Evolutionary conservation across 2,888 invertebrate genomes (phyloP).

Genomic region (Drosophila sordidula): DNA sequence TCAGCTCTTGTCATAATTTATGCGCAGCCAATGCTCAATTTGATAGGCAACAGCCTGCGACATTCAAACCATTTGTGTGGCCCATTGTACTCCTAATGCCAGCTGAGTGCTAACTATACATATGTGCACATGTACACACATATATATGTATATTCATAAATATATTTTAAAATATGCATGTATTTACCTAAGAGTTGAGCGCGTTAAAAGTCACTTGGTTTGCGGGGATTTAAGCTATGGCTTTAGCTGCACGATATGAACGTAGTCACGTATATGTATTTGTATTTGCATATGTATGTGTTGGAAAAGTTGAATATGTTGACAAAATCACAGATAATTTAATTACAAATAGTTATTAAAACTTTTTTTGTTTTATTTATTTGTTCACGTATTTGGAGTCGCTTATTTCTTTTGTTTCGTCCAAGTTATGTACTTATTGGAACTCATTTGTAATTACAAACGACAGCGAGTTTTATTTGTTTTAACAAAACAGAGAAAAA

Average conservation of each 20-base stretch:
- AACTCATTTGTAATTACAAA: conserved; percentile 67
- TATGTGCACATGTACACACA: background rate
- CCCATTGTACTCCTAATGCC: conserved; percentile 42
- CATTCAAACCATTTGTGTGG: conserved; percentile 66
- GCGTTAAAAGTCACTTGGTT: conserved; percentile 41
- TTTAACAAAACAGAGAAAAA: conserved; percentile 6
- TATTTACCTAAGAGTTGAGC: conserved; percentile 61
- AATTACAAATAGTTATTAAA: conserved; percentile 58
- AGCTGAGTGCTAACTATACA: conserved; percentile 34
- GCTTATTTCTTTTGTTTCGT: conserved; percentile 25
- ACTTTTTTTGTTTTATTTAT: conserved; percentile 30
- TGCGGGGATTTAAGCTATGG: conserved; percentile 5
- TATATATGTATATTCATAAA: conserved; percentile 3
- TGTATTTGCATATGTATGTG: conserved; percentile 26
- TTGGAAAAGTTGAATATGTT: conserved; percentile 65
- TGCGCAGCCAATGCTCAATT: conserved; percentile 69
- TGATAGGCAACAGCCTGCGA: conserved; percentile 65
- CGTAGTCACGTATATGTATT: conserved; percentile 17
- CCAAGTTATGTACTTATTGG: conserved; percentile 29
- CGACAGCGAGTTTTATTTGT: conserved; percentile 56
- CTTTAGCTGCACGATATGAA: conserved; percentile 46
- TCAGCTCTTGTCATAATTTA: conserved; percentile 66
- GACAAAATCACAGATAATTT: conserved; percentile 78
- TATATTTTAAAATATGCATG: conserved; percentile 5
- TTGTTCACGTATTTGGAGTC: conserved; percentile 8